Evolutionary conservation across 2,797 vertebrate species (phyloP).

Genomic region (Scyliorhinus canicula): DNA sequence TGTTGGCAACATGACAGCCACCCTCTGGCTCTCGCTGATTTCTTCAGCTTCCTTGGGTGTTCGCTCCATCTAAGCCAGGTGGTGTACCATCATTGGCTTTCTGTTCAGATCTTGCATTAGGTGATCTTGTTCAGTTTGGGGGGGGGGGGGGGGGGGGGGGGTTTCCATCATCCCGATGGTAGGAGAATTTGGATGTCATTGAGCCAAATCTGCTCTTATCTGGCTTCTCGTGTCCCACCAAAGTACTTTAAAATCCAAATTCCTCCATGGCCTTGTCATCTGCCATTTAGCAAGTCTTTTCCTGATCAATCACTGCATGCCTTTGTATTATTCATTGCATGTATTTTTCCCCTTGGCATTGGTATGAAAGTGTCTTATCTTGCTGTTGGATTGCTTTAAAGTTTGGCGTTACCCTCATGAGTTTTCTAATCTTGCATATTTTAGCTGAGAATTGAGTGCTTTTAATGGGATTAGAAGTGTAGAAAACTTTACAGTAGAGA

Average conservation of each 20-base stretch:
- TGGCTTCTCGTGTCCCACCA: not conserved
- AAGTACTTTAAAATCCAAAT: not conserved
- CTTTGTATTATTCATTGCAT: not conserved
- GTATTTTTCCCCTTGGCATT: not conserved
- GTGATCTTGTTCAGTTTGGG: not conserved
- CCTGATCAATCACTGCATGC: not conserved
- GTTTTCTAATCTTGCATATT: too few relatives aligned
- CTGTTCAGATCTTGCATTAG: not conserved
- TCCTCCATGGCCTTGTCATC: not conserved
- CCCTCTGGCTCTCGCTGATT: not conserved
- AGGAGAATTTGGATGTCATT: not conserved
- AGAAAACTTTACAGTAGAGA: not conserved
- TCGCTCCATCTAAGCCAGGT: not conserved
- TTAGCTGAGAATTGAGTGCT: not conserved
- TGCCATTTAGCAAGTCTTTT: not conserved
- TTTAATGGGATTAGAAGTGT: not conserved
- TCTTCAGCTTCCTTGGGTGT: not conserved
- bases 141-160: not conserved
- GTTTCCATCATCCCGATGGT: not conserved
- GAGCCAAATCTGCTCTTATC: not conserved
- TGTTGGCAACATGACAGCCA: not conserved
- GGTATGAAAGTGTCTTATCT: not conserved
- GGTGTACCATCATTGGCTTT: not conserved
- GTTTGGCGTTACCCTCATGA: not conserved
- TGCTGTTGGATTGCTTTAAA: not conserved